A percentile compares a stretch with the other conserved stretches of the same genome.
phyloP scores from a whole-genome alignment of 2,113 vertebrate genomes.

The Bungarus multicinctus region DNA sequence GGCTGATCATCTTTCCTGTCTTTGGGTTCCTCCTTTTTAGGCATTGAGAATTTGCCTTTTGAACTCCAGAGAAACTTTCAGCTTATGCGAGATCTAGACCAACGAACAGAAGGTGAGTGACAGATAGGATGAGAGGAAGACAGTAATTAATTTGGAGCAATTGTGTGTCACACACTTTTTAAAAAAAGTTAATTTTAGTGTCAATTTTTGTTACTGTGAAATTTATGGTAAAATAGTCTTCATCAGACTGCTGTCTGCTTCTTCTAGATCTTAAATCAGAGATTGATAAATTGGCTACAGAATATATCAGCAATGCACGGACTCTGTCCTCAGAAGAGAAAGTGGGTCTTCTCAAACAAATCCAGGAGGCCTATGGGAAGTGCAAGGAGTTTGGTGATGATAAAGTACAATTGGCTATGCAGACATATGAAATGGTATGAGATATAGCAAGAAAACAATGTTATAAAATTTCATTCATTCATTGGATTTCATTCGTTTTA shows the following conservation, averaged over 20 bases:
- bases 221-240: not conserved
- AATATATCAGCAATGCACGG: constrained; percentile 89
- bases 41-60: constrained; percentile 95
- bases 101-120: constrained; percentile 89
- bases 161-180: not conserved
- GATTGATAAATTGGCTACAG: constrained; percentile 91
- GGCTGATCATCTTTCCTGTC: not conserved
- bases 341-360: constrained; percentile 90
- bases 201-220: not conserved
- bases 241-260: constrained; percentile 26
- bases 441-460: not conserved
- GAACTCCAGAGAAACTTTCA: constrained; percentile 98
- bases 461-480: not conserved
- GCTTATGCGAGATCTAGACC: constrained; percentile 94
- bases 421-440: constrained; percentile 97
- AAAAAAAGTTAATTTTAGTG: not conserved
- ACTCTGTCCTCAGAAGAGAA: constrained; percentile 90
- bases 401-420: constrained; percentile 98
- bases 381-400: constrained; percentile 98
- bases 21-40: constrained; percentile 56
- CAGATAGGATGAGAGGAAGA: not conserved
- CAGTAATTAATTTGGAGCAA: not conserved
- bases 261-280: constrained; percentile 91
- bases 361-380: constrained; percentile 93
- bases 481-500: not conserved